Evolutionary conservation across 37 sponge, comb jelly and placozoan species (phyloP), one percentile per base, ranked within the genome.

Genomic region (Haliclona indistincta): DNA sequence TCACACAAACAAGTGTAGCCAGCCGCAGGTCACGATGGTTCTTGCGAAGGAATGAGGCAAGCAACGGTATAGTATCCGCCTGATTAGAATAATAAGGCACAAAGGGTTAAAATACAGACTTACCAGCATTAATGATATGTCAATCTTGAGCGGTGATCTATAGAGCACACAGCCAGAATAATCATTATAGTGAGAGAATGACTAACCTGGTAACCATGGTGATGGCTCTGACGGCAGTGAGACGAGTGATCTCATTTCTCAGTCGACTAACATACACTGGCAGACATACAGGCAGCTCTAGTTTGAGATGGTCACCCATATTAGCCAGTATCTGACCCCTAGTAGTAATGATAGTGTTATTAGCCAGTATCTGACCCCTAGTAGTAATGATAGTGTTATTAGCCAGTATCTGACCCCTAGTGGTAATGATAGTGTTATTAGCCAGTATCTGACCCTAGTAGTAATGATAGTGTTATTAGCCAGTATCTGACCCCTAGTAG

Each of bases 401-500:
- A 17, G 51, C 51, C 13, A 47, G 51, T 47, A 47, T 47, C 51
- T 15, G 51, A 47, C 15, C 51, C 51, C 25, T 55, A 73, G 42
- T 64, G 10, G 13, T 67, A 20, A 67, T 20, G 13, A 73, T 20
- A 73, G 64, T 73, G 23, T 58, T 20, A 60, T 13, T 58, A 47
- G 15, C 51, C 15, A 47, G 51, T 17, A 17, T 17, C 10, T 17
- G 10, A 47, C 51, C 15, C 10, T 55, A 73, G 23, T n/a, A 15
- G 22, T 67, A 20, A 67, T 20, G 10, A 64, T 13, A 38, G 20
- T 32, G 52, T 6, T 0, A 54, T 84, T 79, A 42, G 87, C 96
- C 92, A 95, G 83, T 93, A 94, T 4, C 90, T 88, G 68, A 97
- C n/a, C n/a, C n/a, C n/a, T n/a, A n/a, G n/a, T n/a, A n/a, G n/a